phyloP scores from a whole-genome alignment of 1,140 invertebrate species.

The Drosophila arizonae region DNA sequence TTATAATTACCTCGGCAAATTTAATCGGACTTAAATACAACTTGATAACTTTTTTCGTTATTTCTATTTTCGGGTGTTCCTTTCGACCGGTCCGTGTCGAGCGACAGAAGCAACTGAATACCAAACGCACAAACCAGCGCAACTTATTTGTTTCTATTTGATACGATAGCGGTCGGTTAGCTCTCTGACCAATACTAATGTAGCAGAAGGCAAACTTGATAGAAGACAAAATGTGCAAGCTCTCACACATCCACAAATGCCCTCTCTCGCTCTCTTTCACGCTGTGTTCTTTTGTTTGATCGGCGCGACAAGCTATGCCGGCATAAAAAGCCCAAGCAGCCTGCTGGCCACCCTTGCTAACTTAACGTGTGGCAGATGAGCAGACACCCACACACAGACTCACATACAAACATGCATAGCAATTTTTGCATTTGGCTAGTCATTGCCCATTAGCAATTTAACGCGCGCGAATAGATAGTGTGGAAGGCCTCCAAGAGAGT shows the following conservation, averaged over 20 bases:
- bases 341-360: conserved; percentile 18
- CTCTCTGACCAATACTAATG: conserved; percentile 11
- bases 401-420: too few relatives aligned
- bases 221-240: conserved; percentile 6
- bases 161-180: background rate
- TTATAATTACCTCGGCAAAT: conserved; percentile 69
- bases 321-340: background rate
- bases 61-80: background rate
- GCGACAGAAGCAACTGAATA: conserved; percentile 65
- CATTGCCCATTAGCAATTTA: conserved; percentile 38
- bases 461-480: conserved; percentile 31
- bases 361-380: background rate
- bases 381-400: background rate
- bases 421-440: conserved; percentile 16
- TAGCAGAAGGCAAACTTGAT: conserved; percentile 8
- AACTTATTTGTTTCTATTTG: conserved; percentile 66
- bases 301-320: conserved; percentile 24
- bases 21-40: conserved; percentile 37
- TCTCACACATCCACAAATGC: background rate
- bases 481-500: conserved; percentile 4
- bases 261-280: background rate
- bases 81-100: conserved; percentile 57
- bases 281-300: conserved; percentile 4
- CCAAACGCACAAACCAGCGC: conserved; percentile 33
- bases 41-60: conserved; percentile 20